These are phyloP conservation scores for Pseudococcus jackbeardsleyi DNA, from an alignment of 2,888 invertebrate species.

Conservation along the genomic window DNA sequence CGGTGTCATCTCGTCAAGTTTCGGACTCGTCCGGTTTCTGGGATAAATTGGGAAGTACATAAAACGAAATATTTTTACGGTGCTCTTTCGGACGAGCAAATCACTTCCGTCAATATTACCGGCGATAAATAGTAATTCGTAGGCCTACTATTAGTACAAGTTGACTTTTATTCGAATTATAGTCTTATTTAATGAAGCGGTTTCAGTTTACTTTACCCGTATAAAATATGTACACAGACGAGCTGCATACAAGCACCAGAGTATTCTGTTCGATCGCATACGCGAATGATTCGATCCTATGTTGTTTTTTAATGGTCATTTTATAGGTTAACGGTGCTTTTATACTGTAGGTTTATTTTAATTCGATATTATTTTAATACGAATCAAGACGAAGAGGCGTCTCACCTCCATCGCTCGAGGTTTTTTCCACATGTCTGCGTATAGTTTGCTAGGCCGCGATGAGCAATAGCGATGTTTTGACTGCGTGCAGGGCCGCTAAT, in stretches of 20 bases:
- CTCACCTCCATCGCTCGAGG: not conserved
- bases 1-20: not conserved
- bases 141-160: slow-evolving; percentile 4
- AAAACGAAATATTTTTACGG: slow-evolving; percentile 4
- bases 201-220: slow-evolving; percentile 14
- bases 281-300: not conserved
- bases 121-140: not conserved
- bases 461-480: not conserved
- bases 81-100: not conserved
- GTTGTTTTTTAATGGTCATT: not conserved
- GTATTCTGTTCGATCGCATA: slow-evolving; percentile 11
- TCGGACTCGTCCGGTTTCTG: not conserved
- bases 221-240: not conserved
- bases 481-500: not conserved
- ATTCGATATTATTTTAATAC: slow-evolving; percentile 23
- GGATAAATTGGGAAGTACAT: not conserved
- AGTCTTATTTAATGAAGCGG: slow-evolving; percentile 21
- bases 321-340: slow-evolving; percentile 32
- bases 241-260: not conserved
- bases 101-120: slow-evolving; percentile 8
- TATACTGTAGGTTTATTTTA: not conserved
- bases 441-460: not conserved
- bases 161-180: slow-evolving; percentile 14
- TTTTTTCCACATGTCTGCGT: not conserved
- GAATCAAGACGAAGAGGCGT: not conserved